These are phyloP conservation scores for Lamellibrachia satsuma DNA, from an alignment of 2,888 invertebrate species.

Conservation along the genomic window DNA sequence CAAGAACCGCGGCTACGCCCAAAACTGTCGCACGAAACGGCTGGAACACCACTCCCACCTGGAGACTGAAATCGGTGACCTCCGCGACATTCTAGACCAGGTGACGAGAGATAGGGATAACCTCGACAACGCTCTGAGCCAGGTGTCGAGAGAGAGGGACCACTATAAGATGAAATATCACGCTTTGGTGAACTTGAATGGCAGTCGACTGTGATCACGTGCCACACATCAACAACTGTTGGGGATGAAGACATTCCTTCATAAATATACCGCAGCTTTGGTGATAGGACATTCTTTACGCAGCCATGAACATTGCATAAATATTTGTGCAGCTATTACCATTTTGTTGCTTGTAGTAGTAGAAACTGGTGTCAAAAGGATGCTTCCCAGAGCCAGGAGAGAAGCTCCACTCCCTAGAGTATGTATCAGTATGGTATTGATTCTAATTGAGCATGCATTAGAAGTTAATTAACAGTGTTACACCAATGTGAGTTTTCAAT, in stretches of 20 bases:
- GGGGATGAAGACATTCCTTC: not conserved
- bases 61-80: conserved; percentile 86
- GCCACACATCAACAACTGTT: not conserved
- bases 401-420: not conserved
- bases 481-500: too few species aligned
- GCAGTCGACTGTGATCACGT: not conserved
- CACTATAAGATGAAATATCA: not conserved
- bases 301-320: not conserved
- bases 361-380: not conserved
- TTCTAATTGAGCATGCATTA: too few species aligned
- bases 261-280: not conserved
- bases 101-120: conserved; percentile 67
- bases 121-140: conserved; percentile 71
- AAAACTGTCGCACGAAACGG: conserved; percentile 87
- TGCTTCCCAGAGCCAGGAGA: not conserved
- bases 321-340: not conserved
- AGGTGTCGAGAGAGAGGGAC: not conserved
- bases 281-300: not conserved
- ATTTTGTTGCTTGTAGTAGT: not conserved
- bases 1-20: conserved; percentile 95
- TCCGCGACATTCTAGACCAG: conserved; percentile 71
- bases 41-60: conserved; percentile 94
- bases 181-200: not conserved
- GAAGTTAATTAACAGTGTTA: not conserved
- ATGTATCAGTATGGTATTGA: too few species aligned